phyloP scores from a whole-genome alignment of 2,113 vertebrate species.

The Piprites chloris region DNA sequence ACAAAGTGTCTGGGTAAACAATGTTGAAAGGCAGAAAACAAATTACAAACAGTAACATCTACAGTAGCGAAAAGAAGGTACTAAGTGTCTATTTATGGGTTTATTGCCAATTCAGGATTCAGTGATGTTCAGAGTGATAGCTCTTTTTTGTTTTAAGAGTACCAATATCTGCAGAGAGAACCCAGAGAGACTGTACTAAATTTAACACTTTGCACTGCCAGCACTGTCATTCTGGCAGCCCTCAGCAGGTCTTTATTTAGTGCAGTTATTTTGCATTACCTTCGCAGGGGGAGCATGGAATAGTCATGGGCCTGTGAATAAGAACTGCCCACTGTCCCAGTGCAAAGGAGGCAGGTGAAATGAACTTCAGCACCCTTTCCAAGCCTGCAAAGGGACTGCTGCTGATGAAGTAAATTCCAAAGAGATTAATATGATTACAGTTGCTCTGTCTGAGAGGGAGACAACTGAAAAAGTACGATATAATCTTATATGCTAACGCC shows the following conservation, averaged over 20 bases:
- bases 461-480: background rate
- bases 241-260: conserved; percentile 14
- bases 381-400: background rate
- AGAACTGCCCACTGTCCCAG: background rate
- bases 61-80: background rate
- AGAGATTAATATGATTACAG: background rate
- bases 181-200: background rate
- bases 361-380: background rate
- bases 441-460: background rate
- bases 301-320: background rate
- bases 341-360: background rate
- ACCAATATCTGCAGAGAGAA: background rate
- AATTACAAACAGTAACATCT: background rate
- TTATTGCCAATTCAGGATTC: background rate
- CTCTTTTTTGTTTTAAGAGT: background rate
- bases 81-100: background rate
- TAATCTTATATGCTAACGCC: background rate
- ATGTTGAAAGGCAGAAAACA: background rate
- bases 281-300: background rate
- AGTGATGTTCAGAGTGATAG: background rate
- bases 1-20: background rate
- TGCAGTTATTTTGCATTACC: background rate
- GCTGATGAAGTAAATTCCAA: background rate
- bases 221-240: background rate
- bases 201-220: background rate